phyloP scores from a whole-genome alignment of 2,113 vertebrate species.

The Alethe diademata region DNA sequence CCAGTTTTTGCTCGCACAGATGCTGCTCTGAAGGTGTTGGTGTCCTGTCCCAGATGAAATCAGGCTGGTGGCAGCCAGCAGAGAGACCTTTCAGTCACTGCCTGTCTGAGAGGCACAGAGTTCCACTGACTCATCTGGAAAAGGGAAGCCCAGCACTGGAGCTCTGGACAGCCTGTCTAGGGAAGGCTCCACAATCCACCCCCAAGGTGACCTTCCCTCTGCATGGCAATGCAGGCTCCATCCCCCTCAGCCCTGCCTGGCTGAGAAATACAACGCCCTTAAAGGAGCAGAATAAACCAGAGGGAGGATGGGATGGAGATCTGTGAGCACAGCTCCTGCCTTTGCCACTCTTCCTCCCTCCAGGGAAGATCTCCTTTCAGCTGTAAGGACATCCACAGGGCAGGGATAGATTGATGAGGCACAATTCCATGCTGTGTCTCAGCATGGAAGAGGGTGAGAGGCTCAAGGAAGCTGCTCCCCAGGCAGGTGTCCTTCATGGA shows the following conservation, averaged over 20 bases:
- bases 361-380: background rate
- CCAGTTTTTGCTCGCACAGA: fast-evolving
- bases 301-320: background rate
- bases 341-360: background rate
- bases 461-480: background rate
- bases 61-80: background rate
- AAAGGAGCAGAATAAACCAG: fast-evolving
- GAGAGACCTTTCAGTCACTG: background rate
- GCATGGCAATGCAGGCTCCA: fast-evolving
- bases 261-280: background rate
- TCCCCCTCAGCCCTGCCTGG: background rate
- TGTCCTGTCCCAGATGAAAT: background rate
- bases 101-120: background rate
- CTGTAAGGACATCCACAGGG: background rate
- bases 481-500: background rate
- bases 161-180: background rate
- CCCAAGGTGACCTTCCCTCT: conserved; percentile 17
- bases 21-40: background rate
- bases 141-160: background rate
- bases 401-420: background rate
- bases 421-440: background rate
- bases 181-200: background rate
- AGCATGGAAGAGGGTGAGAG: fast-evolving
- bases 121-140: conserved; percentile 51
- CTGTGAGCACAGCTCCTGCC: background rate